Conservation (phyloP, 2,113 vertebrate genomes). For the Australoheros scitulus region DNA sequence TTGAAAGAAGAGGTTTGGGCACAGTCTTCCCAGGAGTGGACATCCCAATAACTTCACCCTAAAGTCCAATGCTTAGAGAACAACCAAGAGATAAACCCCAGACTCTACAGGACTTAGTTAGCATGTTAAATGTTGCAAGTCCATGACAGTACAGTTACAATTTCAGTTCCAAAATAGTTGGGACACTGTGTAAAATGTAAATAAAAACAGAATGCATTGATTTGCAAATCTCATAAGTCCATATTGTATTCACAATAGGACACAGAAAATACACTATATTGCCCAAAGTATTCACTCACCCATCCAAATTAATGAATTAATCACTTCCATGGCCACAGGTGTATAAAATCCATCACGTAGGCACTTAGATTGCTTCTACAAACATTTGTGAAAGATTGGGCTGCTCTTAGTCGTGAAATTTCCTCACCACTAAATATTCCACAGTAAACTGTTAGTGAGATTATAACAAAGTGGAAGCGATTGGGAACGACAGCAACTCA, state of each 20-base stretch:
- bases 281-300: no score
- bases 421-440: no score
- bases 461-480: no score
- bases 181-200: neutral
- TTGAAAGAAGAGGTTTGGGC: neutral
- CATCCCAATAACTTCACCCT: neutral
- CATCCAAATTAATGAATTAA: no score
- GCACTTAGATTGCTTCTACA: no score
- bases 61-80: neutral
- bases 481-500: no score
- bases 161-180: neutral
- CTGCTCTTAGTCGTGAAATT: no score
- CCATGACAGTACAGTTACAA: neutral
- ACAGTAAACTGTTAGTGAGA: no score
- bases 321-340: no score
- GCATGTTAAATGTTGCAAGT: neutral
- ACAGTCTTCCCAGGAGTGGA: neutral
- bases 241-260: neutral
- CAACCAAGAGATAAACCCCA: neutral
- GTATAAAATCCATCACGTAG: no score
- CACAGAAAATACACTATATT: neutral
- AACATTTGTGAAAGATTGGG: no score
- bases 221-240: neutral
- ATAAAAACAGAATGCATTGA: neutral
- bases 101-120: neutral